phyloP scores from a whole-genome alignment of 2,113 vertebrate species.

The Thomomys bottae region DNA sequence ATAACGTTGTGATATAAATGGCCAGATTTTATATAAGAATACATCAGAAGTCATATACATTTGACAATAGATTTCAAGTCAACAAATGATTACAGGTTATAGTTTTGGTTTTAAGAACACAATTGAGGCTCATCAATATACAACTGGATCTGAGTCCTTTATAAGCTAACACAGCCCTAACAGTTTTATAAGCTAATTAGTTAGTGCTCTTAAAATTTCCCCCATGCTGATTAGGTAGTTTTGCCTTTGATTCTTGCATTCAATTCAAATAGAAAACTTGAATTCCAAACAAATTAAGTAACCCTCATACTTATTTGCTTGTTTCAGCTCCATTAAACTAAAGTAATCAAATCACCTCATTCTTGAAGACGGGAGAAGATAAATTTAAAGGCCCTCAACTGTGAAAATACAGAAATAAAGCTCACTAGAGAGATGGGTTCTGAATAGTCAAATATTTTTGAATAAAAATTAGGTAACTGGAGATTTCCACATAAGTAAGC shows the following conservation, averaged over 20 bases:
- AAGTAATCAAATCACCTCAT: conserved; percentile 58
- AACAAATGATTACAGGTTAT: not conserved
- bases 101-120: conserved; percentile 4
- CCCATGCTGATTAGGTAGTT: conserved; percentile 35
- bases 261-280: conserved; percentile 61
- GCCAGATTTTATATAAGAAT: not conserved
- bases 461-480: not conserved
- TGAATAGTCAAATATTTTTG: conserved; percentile 18
- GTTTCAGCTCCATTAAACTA: conserved; percentile 64
- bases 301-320: conserved; percentile 39
- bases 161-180: conserved; percentile 21
- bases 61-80: not conserved
- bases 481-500: not conserved
- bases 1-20: conserved; percentile 19
- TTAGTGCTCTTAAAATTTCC: conserved; percentile 35
- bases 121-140: not conserved
- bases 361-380: conserved; percentile 43
- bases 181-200: conserved; percentile 45
- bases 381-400: conserved; percentile 47
- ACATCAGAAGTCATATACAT: not conserved
- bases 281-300: conserved; percentile 68
- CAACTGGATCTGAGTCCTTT: not conserved
- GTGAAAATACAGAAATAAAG: conserved; percentile 46
- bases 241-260: conserved; percentile 34
- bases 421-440: not conserved